Conservation (phyloP, 2,113 vertebrate genomes). For the Potamarius usumacintae region DNA sequence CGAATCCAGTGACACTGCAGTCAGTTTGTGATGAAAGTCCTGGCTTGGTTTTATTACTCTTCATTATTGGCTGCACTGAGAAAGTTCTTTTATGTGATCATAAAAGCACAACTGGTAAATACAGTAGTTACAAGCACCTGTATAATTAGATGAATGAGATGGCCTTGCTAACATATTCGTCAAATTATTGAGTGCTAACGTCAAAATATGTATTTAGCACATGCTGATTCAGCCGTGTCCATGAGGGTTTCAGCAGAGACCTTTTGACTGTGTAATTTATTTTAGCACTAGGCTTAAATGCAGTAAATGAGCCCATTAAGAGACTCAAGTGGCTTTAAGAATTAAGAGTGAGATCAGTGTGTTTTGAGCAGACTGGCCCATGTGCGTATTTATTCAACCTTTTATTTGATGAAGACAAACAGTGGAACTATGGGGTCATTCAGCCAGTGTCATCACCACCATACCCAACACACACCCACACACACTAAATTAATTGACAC, state of each 20-base stretch:
- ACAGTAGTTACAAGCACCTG: neutral
- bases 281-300: neutral
- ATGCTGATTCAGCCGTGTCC: neutral
- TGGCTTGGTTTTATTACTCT: neutral
- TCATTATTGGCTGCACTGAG: neutral
- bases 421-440: slow-evolving; percentile 32
- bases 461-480: slow-evolving; percentile 11
- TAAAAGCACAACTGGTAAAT: slow-evolving; percentile 11
- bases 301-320: slow-evolving; percentile 1
- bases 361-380: neutral
- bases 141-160: neutral
- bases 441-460: slow-evolving; percentile 47
- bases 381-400: slow-evolving; percentile 44
- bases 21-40: neutral
- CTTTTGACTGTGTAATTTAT: slow-evolving; percentile 16
- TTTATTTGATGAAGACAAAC: slow-evolving; percentile 43
- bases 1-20: neutral
- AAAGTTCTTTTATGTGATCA: neutral
- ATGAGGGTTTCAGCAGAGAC: neutral
- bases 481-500: slow-evolving; percentile 47
- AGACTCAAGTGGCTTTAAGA: slow-evolving; percentile 15
- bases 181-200: neutral
- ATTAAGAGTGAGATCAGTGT: slow-evolving; percentile 33
- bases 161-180: neutral
- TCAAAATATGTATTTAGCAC: neutral